Evolutionary conservation across 2,113 vertebrate species (phyloP).

Genomic region (Sander vitreus): DNA sequence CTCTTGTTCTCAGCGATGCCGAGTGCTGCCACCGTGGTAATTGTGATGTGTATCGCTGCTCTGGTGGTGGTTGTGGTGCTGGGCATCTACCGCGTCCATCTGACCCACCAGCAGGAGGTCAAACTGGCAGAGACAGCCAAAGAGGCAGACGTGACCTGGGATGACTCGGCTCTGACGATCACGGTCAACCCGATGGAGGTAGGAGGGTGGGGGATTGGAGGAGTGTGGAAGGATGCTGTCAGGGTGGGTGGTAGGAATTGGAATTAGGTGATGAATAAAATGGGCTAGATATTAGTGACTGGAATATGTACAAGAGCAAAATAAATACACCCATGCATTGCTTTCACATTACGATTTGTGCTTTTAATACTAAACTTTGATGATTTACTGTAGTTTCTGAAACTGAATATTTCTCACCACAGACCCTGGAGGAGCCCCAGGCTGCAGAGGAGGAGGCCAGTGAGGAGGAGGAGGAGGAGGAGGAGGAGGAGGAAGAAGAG

Average conservation of each 20-base stretch:
- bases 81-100: slow-evolving; percentile 89
- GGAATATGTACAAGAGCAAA: background rate
- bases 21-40: slow-evolving; percentile 88
- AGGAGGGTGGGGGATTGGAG: slow-evolving; percentile 21
- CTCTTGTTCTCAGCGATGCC: slow-evolving; percentile 85
- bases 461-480: slow-evolving; percentile 89
- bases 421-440: slow-evolving; percentile 89
- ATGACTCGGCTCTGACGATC: slow-evolving; percentile 93
- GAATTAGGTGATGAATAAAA: background rate
- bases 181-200: slow-evolving; percentile 98
- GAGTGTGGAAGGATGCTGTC: background rate
- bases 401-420: slow-evolving; percentile 23
- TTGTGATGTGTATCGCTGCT: slow-evolving; percentile 90
- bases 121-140: slow-evolving; percentile 81
- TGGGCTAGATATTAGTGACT: background rate
- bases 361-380: background rate
- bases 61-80: slow-evolving; percentile 90
- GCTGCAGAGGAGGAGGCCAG: slow-evolving; percentile 85
- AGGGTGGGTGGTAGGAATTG: background rate
- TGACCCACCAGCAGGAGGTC: slow-evolving; percentile 86
- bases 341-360: background rate
- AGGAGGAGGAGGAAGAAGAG: slow-evolving; percentile 87
- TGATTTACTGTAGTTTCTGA: background rate
- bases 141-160: slow-evolving; percentile 90
- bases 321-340: background rate